Evolutionary conservation across 2,113 vertebrate genomes (phyloP), one percentile per base, ranked within the genome.

Genomic region (Xiphophorus couchianus): DNA sequence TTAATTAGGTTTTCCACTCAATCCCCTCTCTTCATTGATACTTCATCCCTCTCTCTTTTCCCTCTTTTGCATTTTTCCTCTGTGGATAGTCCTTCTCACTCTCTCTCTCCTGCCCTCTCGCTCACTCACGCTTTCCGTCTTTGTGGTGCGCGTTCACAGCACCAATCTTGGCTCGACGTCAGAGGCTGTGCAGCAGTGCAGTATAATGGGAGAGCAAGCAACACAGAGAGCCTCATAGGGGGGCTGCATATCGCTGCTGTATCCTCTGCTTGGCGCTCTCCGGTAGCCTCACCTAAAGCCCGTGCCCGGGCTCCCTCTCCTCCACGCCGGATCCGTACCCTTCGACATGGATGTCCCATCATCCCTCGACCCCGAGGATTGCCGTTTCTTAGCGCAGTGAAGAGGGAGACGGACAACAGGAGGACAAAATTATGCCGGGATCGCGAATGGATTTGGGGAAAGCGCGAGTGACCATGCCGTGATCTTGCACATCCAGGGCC

Each of bases 171-270:
- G 96, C 96, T 96, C 94, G 94, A 95, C 96, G 96, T 98, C 96
- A 98, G 96, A 93, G 95, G 93, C 96, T 94, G 97, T 97, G 97
- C 95, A 94, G 97, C 98, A 97, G 97, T 98, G 97, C 97, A 97
- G 97, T 94, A 94, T 96, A 95, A 95, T 75, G 93, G 92, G 94
- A 96, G 94, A 94, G 90, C 94, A 92, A 84, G 92, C 86, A 93
- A 95, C 90, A 93, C 90, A 89, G 84, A 88, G 84, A 87, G 89
- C 91, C 85, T 87, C 92, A 93, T 95, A 86, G 93, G 84, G 44
- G 79, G 86, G 94, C 87, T 91, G 92, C 89, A 86, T 94, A 93
- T 94, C 90, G 94, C 94, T 93, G 91, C 82, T 73, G 89, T 89
- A 85, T 93, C 90, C 88, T 93, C 86, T 90, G 88, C 92, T 89